These are phyloP conservation scores for Willisornis vidua DNA, from an alignment of 2,113 vertebrate species.

Conservation along the genomic window DNA sequence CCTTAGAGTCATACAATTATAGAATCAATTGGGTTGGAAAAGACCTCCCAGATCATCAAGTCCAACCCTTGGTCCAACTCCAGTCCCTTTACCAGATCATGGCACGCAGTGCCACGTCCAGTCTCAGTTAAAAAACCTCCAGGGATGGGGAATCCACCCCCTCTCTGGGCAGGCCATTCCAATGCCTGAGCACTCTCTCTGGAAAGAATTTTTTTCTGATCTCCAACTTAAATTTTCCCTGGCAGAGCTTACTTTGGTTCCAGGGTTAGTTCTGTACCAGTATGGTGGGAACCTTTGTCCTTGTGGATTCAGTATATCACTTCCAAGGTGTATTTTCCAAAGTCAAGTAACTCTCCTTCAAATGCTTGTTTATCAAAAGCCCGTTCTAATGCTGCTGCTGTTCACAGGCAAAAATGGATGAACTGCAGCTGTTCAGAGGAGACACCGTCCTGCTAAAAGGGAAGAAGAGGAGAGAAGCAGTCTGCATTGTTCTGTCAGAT, in stretches of 20 bases:
- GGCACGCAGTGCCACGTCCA: no score
- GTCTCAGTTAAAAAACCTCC: no score
- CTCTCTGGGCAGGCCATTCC: no score
- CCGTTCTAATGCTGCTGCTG: not conserved
- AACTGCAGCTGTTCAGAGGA: slow-evolving; percentile 96
- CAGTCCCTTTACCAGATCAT: no score
- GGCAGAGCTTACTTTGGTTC: not conserved
- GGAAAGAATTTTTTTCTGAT: no score
- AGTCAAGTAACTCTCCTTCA: not conserved
- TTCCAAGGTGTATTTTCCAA: not conserved
- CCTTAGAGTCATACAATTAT: not conserved
- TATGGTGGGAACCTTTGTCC: not conserved
- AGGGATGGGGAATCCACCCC: no score
- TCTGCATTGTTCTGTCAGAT: slow-evolving; percentile 97
- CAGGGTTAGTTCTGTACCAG: not conserved
- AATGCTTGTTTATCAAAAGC: not conserved
- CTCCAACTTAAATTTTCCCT: no score
- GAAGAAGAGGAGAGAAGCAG: slow-evolving; percentile 96
- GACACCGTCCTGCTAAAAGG: slow-evolving; percentile 97
- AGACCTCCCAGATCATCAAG: no score
- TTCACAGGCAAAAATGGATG: slow-evolving; percentile 95
- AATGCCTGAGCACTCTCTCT: no score
- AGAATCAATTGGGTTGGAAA: not conserved
- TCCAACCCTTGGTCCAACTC: no score
- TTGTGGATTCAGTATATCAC: not conserved